phyloP scores from a whole-genome alignment of 2,113 vertebrate genomes.

The Hippoglossus stenolepis region DNA sequence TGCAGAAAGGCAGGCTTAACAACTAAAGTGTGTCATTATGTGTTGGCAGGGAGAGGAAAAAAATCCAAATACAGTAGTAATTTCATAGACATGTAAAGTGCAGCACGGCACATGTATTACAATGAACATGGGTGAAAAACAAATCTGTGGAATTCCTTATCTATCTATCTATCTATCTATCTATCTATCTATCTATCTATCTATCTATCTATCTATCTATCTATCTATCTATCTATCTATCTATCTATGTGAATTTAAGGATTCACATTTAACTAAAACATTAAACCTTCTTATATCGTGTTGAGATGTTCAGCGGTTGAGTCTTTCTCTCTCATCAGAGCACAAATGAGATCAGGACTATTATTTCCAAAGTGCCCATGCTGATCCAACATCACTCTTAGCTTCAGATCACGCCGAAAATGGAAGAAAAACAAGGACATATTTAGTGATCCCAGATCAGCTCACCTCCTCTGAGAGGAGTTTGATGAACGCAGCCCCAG shows the following conservation, averaged over 20 bases:
- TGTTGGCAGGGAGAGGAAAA: constrained; percentile 46
- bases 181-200: too few species aligned
- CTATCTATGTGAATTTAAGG: not conserved
- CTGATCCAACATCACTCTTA: constrained; percentile 67
- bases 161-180: not conserved
- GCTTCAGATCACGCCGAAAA: constrained; percentile 63
- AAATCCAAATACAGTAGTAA: constrained; percentile 47
- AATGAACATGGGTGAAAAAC: too few species aligned
- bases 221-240: too few species aligned
- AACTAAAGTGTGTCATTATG: constrained; percentile 70
- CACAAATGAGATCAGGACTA: constrained; percentile 60
- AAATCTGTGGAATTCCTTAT: too few species aligned
- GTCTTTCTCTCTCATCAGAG: constrained; percentile 54
- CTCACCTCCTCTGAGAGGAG: constrained; percentile 65
- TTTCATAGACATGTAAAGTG: constrained; percentile 12
- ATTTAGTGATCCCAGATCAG: constrained; percentile 70
- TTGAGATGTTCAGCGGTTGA: constrained; percentile 12
- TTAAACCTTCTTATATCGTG: not conserved
- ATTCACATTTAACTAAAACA: not conserved
- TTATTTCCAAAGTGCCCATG: constrained; percentile 68
- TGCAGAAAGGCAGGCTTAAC: constrained; percentile 63
- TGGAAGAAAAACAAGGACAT: constrained; percentile 70
- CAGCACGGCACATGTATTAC: not conserved
- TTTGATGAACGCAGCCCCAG: constrained; percentile 71
- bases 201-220: too few species aligned